Base-by-base conservation (phyloP, 2,797 vertebrate species). In the Pangasius larnaudii region DNA sequence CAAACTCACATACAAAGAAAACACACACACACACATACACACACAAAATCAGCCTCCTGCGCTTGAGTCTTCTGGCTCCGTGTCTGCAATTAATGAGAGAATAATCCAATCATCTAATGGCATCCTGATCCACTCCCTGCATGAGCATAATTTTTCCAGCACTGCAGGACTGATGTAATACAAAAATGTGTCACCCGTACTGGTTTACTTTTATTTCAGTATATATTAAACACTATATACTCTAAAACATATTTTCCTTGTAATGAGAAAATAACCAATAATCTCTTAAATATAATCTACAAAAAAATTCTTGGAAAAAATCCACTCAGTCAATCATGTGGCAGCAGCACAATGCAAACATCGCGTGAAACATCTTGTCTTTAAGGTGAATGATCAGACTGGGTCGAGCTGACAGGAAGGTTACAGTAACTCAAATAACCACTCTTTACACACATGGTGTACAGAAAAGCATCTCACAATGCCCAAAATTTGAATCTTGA, bases 71-170 rank as follows among this genome's bases (percentile, higher is more conserved):
- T 22, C 22, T 84, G 56, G 71, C 67, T 69, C 49, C 53, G 53
- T 46, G 77, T 67, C 63, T 85, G 69, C 59, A 81, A 11, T 61
- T 89, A 61, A 85, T 83, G 42, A 85, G 75, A 49, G 30, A 82
- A 53, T 85, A 88, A 91, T 88, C 51, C 83, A 74, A 88, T 91
- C 72, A 88, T 63, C 3, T 88, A 91, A 88, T 88, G 65, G 79
- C 51, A 72, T 89, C 81, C 67, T 91, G 74, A 72, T 69, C 39
- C 77, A 81, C 56, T 89, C 67, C n/a, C 19, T 78, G 53, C 58
- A 69, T 89, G 16, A 33, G 33, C 9, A 81, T 85, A 19, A 74
- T 75, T 58, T 84, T 59, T 87, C 53, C 81, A 80, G 33, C 24
- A 74, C 33, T 49, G 58, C 58, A 69, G 46, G 51, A 83, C 42